These are phyloP conservation scores for Caenorhabditis uteleia DNA, from an alignment of 2,888 invertebrate genomes.

Conservation along the genomic window DNA sequence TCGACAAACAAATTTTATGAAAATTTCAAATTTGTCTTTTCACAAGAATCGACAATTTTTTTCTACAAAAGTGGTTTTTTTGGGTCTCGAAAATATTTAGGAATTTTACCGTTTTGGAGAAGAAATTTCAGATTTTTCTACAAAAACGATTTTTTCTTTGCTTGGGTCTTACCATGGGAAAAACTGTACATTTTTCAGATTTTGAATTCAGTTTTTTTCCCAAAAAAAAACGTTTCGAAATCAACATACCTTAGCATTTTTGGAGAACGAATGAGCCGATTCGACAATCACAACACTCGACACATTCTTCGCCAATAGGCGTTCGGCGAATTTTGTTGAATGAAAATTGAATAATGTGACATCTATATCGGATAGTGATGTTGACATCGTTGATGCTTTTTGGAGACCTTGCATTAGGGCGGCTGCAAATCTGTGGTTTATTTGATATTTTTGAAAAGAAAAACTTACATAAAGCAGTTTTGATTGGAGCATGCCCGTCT, in stretches of 20 bases:
- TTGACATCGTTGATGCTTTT: conserved; percentile 23
- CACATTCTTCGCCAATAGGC: conserved; percentile 29
- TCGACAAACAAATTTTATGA: too few species aligned
- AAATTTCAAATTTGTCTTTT: too few species aligned
- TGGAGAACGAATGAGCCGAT: conserved; percentile 33
- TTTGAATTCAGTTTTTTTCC: not conserved
- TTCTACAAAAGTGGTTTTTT: too few species aligned
- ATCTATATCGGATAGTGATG: conserved; percentile 29
- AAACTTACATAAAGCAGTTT: conserved; percentile 23
- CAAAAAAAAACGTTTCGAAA: not conserved
- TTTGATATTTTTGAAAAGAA: not conserved
- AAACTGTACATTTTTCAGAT: not conserved
- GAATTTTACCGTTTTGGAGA: too few species aligned
- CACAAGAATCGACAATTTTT: too few species aligned
- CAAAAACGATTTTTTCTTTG: conserved; percentile 1
- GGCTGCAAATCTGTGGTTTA: conserved; percentile 11
- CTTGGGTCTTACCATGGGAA: too few species aligned
- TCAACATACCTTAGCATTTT: conserved; percentile 32
- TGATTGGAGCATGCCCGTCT: conserved; percentile 40
- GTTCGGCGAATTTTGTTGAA: conserved; percentile 38
- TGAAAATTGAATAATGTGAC: conserved; percentile 46
- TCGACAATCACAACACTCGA: conserved; percentile 38
- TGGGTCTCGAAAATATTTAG: too few species aligned
- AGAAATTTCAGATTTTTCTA: too few species aligned
- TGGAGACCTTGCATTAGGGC: conserved; percentile 30